phyloP scores from a whole-genome alignment of 2,797 vertebrate genomes.

The Pogoniulus pusillus region DNA sequence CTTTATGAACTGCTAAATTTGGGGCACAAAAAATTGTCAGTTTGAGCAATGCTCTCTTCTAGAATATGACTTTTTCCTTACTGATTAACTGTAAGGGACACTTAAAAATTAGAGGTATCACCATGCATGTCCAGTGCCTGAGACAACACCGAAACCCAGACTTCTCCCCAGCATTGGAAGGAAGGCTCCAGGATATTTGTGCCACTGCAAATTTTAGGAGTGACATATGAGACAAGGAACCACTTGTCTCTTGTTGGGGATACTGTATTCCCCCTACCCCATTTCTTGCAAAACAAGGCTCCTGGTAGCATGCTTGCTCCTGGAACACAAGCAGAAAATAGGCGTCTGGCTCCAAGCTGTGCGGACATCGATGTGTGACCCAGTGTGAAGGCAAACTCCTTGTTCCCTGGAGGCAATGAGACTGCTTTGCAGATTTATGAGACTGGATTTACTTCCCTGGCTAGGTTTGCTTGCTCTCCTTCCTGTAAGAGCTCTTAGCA shows the following conservation, averaged over 20 bases:
- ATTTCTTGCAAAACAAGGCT: not conserved
- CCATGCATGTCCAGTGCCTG: accelerated
- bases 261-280: not conserved
- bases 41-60: not conserved
- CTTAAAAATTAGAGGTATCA: not conserved
- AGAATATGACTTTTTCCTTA: not conserved
- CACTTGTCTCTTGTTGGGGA: not conserved
- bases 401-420: not conserved
- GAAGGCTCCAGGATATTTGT: not conserved
- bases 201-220: not conserved
- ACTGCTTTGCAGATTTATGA: not conserved
- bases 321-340: not conserved
- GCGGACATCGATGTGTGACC: not conserved
- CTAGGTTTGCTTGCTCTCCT: not conserved
- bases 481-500: not conserved
- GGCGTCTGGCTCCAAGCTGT: not conserved
- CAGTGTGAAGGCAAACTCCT: not conserved
- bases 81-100: not conserved
- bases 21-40: not conserved
- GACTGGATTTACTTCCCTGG: not conserved
- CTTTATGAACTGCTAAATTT: not conserved
- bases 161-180: not conserved
- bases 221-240: not conserved
- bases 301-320: not conserved
- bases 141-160: not conserved